Evolutionary conservation across 2,113 vertebrate species (phyloP).

Genomic region (Emberiza fucata): DNA sequence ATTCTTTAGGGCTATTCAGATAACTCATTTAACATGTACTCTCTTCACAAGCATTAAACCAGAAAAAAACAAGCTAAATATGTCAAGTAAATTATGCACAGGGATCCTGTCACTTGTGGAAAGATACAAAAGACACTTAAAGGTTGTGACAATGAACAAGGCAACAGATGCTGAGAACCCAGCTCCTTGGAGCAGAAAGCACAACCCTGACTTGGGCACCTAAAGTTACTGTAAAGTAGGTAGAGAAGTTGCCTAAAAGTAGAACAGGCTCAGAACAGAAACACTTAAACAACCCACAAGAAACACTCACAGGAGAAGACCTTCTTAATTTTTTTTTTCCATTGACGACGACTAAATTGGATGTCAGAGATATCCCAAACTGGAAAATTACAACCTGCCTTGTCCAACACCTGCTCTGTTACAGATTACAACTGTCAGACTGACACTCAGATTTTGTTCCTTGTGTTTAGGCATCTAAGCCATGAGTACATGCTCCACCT

Average conservation of each 20-base stretch:
- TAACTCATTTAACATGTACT: not conserved
- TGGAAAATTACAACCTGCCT: rapidly evolving
- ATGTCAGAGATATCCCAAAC: not conserved
- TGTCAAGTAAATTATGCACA: constrained; percentile 51
- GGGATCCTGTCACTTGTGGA: constrained; percentile 11
- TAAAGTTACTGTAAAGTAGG: not conserved
- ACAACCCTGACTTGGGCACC: not conserved
- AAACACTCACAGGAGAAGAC: not conserved
- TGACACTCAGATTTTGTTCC: not conserved
- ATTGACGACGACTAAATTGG: not conserved
- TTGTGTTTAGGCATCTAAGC: not conserved
- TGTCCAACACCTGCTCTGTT: not conserved
- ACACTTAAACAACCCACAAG: not conserved
- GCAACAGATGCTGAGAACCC: constrained; percentile 10
- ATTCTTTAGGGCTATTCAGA: not conserved
- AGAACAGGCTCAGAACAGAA: not conserved
- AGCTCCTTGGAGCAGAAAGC: not conserved
- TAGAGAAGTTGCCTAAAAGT: not conserved
- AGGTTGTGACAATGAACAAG: constrained; percentile 16
- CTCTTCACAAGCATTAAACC: not conserved
- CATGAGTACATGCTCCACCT: not conserved
- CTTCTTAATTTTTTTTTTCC: not conserved
- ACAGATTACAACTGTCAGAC: not conserved
- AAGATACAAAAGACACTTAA: constrained; percentile 20
- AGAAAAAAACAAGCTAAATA: constrained; percentile 13